Percentiles rank a stretch among this genome's conserved stretches.
phyloP scores from a whole-genome alignment of 2,113 vertebrate genomes.

The Rhizomys pruinosus region DNA sequence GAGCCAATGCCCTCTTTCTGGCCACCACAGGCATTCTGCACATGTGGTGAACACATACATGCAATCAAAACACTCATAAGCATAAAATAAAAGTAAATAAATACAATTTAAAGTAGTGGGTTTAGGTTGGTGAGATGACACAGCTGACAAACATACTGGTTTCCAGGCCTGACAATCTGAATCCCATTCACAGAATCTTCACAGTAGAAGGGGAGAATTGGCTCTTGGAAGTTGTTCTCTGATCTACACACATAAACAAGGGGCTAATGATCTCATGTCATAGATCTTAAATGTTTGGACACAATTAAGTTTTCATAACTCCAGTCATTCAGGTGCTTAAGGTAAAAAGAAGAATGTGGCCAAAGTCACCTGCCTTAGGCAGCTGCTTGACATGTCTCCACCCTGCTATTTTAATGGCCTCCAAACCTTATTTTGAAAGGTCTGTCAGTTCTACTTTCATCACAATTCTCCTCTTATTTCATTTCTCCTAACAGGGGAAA shows the following conservation, averaged over 20 bases:
- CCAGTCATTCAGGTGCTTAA: no score
- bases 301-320: not conserved
- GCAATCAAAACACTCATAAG: no score
- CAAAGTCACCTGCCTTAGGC: not conserved
- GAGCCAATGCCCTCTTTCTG: no score
- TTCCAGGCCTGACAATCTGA: no score
- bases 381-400: not conserved
- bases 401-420: not conserved
- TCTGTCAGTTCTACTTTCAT: not conserved
- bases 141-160: no score
- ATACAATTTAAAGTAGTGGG: no score
- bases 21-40: no score
- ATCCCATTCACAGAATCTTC: not conserved
- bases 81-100: no score
- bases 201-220: not conserved
- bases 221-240: no score
- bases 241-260: not conserved
- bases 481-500: not conserved
- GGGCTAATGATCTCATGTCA: not conserved
- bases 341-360: not conserved
- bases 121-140: no score
- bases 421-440: not conserved
- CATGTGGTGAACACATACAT: no score
- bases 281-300: not conserved
- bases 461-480: not conserved